Base-by-base conservation (phyloP, 2,888 invertebrate species). In the Meteorus colon region DNA sequence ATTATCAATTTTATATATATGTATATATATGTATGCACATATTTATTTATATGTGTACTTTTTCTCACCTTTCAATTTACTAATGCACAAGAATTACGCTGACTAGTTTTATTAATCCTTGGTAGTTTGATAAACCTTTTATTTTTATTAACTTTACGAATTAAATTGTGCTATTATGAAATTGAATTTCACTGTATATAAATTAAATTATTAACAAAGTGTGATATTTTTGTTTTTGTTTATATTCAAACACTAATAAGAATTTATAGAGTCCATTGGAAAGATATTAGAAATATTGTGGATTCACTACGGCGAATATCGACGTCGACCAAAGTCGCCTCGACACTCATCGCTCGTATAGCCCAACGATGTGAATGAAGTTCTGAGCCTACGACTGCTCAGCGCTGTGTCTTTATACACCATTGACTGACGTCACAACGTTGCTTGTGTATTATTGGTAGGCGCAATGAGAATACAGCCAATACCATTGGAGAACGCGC, bases 41-140 rank as follows among this genome's bases (percentile, higher is more conserved):
- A 34, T 6, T 34, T 51, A 37, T 63, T 45, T 48, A 4, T 73
- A 41, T 71, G 63, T 71, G 31, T 70, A 62, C 34, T n/a, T 19
- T 65, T 65, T 74, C 51, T 63, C 71, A 63, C 67, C 48, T 68
- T 72, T 66, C 60, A 65, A 55, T 34, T 67, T 62, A 60, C 60
- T 8, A 72, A 69, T 55, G 75, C 79, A 75, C 78, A 63, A 37
- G 48, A 24, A 72, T 74, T 63, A 69, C 73, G 48, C 79, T 85
- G 86, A 86, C 85, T 86, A 86, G 85, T 82, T 82, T 82, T 79
- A 81, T 81, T 79, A 75, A 85, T 85, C 83, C 85, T 84, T 82
- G 83, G 81, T 82, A 78, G 69, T 48, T 48, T 1, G 48, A 5
- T 14, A n/a, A 48, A 48, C 10, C 77, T 60, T 41, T 65, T 41